phyloP scores from a whole-genome alignment of 2,113 vertebrate genomes.

The Asarcornis scutulata region DNA sequence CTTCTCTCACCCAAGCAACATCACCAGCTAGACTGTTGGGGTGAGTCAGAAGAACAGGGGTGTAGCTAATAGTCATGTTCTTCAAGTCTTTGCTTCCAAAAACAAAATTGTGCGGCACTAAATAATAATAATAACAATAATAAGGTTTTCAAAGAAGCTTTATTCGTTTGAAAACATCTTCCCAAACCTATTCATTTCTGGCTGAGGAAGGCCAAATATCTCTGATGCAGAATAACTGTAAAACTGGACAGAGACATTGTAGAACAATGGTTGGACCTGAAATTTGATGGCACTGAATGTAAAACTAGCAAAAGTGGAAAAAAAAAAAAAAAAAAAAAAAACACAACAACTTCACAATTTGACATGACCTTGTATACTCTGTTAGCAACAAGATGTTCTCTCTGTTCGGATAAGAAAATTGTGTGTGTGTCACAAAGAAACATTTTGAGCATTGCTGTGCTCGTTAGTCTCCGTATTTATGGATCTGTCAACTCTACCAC shows the following conservation, averaged over 20 bases:
- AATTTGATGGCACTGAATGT: constrained; percentile 10
- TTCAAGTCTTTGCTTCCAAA: neutral
- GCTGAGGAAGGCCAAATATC: neutral
- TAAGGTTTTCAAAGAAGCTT: neutral
- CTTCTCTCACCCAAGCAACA: neutral
- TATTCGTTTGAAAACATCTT: neutral
- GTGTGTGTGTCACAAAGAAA: constrained; percentile 32
- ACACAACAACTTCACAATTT: neutral
- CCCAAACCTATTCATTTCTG: neutral
- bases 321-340: neutral
- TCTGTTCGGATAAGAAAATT: constrained; percentile 45
- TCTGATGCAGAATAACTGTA: neutral
- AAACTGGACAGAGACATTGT: neutral
- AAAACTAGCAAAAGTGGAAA: neutral
- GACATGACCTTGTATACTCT: neutral
- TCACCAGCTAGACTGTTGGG: neutral
- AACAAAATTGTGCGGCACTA: neutral
- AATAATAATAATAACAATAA: neutral
- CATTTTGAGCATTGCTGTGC: neutral
- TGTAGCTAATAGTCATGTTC: neutral
- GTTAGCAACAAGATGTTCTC: constrained; percentile 25
- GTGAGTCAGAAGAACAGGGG: neutral
- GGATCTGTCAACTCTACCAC: neutral
- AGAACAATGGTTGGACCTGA: neutral
- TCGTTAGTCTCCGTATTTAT: neutral